phyloP scores from a whole-genome alignment of 2,888 invertebrate genomes.

The Schizotus pectinicornis region DNA sequence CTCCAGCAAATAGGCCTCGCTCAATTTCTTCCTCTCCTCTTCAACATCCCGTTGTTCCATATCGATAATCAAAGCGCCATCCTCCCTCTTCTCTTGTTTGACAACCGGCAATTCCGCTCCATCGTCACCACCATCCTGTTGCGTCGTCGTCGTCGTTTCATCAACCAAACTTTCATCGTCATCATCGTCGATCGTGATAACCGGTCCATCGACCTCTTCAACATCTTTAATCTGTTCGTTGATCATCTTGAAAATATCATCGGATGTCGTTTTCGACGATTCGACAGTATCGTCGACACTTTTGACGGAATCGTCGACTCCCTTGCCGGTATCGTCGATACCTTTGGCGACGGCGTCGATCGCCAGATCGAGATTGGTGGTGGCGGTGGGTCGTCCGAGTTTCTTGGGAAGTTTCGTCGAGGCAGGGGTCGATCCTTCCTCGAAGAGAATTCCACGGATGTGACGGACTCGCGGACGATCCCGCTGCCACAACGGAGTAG shows the following conservation, averaged over 20 bases:
- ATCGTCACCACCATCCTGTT: slow-evolving; percentile 34
- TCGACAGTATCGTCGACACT: slow-evolving; percentile 23
- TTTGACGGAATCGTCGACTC: slow-evolving; percentile 50
- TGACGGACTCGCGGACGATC: slow-evolving; percentile 61
- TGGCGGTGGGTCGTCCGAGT: not conserved
- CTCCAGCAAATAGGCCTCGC: slow-evolving; percentile 31
- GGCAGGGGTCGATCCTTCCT: slow-evolving; percentile 55
- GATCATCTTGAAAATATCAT: not conserved
- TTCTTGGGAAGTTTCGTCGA: slow-evolving; percentile 39
- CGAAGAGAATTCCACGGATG: slow-evolving; percentile 65
- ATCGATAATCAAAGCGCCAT: slow-evolving; percentile 1
- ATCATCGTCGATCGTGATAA: slow-evolving; percentile 1
- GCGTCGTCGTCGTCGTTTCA: not conserved
- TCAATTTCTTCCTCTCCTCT: slow-evolving; percentile 9
- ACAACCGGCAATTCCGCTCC: not conserved
- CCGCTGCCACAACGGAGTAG: slow-evolving; percentile 68
- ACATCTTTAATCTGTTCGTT: slow-evolving; percentile 8
- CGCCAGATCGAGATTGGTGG: slow-evolving; percentile 40
- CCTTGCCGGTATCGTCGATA: slow-evolving; percentile 16
- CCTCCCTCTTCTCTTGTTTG: not conserved
- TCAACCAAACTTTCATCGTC: slow-evolving; percentile 8
- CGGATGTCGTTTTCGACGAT: not conserved
- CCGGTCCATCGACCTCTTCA: slow-evolving; percentile 11
- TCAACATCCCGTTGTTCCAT: slow-evolving; percentile 17
- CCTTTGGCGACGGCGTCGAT: slow-evolving; percentile 51